These are phyloP conservation scores for Python bivittatus DNA, from an alignment of 2,113 vertebrate genomes.

Conservation along the genomic window DNA sequence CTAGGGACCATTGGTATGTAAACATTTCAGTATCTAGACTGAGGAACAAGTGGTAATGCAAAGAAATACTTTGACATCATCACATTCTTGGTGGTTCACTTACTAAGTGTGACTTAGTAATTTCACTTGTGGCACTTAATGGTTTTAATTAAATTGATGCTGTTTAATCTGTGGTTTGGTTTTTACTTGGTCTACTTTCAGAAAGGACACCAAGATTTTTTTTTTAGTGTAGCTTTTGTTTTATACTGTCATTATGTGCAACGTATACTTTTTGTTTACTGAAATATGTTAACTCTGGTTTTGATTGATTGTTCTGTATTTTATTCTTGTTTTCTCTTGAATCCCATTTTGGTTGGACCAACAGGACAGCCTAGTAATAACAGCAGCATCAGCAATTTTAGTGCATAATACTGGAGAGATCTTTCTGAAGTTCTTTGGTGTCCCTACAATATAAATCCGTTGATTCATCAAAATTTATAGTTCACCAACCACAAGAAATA, in stretches of 20 bases:
- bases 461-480: neutral
- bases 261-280: neutral
- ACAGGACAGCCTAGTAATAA: neutral
- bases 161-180: neutral
- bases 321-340: neutral
- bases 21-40: neutral
- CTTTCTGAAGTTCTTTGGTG: neutral
- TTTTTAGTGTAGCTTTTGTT: neutral
- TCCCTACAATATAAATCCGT: neutral
- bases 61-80: neutral
- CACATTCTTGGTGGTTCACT: neutral
- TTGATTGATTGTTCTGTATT: neutral
- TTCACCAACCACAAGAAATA: neutral
- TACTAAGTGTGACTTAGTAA: neutral
- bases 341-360: neutral
- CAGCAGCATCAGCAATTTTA: neutral
- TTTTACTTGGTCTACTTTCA: neutral
- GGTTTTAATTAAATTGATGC: neutral
- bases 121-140: neutral
- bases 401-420: neutral
- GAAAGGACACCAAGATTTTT: neutral
- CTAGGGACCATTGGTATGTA: neutral
- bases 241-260: neutral
- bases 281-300: neutral
- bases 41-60: neutral